Base-by-base conservation (phyloP, 1,140 invertebrate species). In the Caenorhabditis latens region DNA sequence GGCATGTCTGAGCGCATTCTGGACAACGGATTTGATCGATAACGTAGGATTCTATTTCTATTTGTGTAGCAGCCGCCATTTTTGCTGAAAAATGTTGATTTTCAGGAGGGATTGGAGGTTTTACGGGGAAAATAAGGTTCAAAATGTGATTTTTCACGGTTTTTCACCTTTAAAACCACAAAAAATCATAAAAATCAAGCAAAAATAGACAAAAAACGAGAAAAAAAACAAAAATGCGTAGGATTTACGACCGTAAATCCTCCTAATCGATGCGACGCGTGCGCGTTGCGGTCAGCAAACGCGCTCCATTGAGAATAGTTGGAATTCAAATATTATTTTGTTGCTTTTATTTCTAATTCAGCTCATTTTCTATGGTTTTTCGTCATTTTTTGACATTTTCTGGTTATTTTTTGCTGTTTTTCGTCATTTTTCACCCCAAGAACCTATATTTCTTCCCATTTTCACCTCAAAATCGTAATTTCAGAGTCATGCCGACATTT, bases 221-320 rank as follows among this genome's bases (percentile, higher is more conserved):
- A 24, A 8, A 50, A 50, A 50, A 46, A 7, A 13, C 21, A 50
- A 79, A 24, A 24, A 19, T 24, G 14, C 4, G 71, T 79, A 79
- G 46, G 43, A 79, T 79, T 79, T 79, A 79, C 71, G 71, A 7
- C 46, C 71, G 71, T 79, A 79, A 79, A 79, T 79, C 43, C 21
- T 50, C 19, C 53, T 21, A 21, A 9, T 50, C 9, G 7, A 6
- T 14, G 71, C 71, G 46, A 53, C 43, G 71, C 71, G 71, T 79
- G 71, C 32, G 71, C 71, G 71, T 21, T 19, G 46, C 71, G 71
- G 71, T 79, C 71, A 50, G 71, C 13, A 79, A 79, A 2, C 4
- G 46, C 71, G 71, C 71, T 50, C 71, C n/a, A 79, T 9, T 24
- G 71, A 9, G 6, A 50, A 71, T 16, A 46, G 43, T 71, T 24